Evolutionary conservation across 2,888 invertebrate genomes (phyloP).

Genomic region (Xanthostigma xanthostigma): DNA sequence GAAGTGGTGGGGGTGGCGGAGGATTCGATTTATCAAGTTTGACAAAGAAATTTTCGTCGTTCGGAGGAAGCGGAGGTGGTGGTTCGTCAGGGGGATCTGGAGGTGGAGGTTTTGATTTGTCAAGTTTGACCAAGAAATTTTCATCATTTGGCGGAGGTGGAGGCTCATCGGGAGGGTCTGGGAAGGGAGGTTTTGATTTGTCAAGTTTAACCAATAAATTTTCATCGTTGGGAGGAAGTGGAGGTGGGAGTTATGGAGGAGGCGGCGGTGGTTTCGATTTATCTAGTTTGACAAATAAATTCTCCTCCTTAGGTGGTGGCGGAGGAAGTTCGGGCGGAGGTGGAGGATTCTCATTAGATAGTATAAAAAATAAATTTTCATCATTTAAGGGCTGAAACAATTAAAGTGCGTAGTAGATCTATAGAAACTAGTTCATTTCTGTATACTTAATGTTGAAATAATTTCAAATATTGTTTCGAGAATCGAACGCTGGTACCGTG

Average conservation of each 20-base stretch:
- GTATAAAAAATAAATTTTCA: too few relatives aligned
- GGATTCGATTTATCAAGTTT: background rate
- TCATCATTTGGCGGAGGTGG: background rate
- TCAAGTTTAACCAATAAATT: background rate
- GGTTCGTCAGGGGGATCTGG: background rate
- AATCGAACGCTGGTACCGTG: too few relatives aligned
- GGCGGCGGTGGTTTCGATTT: background rate
- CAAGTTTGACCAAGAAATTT: too few relatives aligned
- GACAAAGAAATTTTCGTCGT: background rate
- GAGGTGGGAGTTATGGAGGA: too few relatives aligned
- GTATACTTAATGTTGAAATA: too few relatives aligned
- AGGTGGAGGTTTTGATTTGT: background rate
- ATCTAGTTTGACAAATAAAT: background rate
- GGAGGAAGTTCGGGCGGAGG: too few relatives aligned
- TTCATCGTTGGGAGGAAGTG: background rate
- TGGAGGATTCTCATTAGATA: background rate
- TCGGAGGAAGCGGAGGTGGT: background rate
- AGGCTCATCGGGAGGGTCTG: background rate
- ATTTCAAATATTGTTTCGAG: too few relatives aligned
- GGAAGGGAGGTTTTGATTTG: background rate
- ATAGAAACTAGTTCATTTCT: too few relatives aligned
- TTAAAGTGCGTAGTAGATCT: too few relatives aligned
- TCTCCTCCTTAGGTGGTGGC: background rate
- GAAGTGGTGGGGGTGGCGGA: background rate
- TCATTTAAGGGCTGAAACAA: too few relatives aligned